Evolutionary conservation across 2,888 invertebrate genomes (phyloP).

Genomic region (Hydropsyche betteni): DNA sequence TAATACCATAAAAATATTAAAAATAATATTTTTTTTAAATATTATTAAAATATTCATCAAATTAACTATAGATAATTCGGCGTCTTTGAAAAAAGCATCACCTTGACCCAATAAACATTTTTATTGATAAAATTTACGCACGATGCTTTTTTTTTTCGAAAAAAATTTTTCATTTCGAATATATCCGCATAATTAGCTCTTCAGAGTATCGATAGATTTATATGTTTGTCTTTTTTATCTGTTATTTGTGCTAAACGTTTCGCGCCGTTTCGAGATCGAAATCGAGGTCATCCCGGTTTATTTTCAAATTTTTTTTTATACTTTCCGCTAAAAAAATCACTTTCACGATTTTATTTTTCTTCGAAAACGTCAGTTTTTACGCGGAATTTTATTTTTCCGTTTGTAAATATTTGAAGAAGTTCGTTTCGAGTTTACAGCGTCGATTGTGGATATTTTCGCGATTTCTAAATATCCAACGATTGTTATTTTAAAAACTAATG

Average conservation of each 20-base stretch:
- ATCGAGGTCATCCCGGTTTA: slow-evolving; percentile 17
- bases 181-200: neutral
- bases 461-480: too few species aligned
- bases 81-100: too few species aligned
- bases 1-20: too few species aligned
- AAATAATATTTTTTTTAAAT: too few species aligned
- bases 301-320: neutral
- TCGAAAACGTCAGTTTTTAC: too few species aligned
- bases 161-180: neutral
- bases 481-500: too few species aligned
- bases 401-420: too few species aligned
- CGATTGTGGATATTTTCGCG: too few species aligned
- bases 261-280: slow-evolving; percentile 3
- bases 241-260: slow-evolving; percentile 15
- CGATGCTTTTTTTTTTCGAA: neutral
- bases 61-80: too few species aligned
- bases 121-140: neutral
- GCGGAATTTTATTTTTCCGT: too few species aligned
- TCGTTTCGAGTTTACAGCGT: too few species aligned
- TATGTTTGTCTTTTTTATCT: slow-evolving; percentile 10
- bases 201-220: slow-evolving; percentile 4
- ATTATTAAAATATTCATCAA: too few species aligned
- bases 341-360: neutral
- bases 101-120: neutral
- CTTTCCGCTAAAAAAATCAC: neutral